These are phyloP conservation scores for Tyria jacobaeae DNA, from an alignment of 2,888 invertebrate species.

Conservation along the genomic window DNA sequence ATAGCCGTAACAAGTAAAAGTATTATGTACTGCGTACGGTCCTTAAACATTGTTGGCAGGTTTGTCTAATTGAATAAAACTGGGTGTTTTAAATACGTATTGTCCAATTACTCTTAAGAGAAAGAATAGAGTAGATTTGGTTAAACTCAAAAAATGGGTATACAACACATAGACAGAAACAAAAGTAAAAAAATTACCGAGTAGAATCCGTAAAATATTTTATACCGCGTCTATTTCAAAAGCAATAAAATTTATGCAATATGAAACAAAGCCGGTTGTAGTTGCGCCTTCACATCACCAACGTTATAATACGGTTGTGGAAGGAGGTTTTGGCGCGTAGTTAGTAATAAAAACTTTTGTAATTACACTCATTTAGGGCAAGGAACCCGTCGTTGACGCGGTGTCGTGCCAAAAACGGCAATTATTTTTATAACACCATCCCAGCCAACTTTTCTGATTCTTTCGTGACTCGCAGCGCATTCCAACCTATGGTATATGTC, in stretches of 20 bases:
- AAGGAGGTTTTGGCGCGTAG: constrained; percentile 79
- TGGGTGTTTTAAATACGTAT: too few species aligned
- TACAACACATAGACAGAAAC: not conserved
- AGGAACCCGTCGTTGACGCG: constrained; percentile 78
- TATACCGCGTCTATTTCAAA: constrained; percentile 33
- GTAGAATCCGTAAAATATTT: constrained; percentile 19
- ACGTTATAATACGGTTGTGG: constrained; percentile 63
- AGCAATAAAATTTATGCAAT: constrained; percentile 56
- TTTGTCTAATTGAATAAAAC: too few species aligned
- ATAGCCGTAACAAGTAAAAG: too few species aligned
- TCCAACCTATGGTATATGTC: constrained; percentile 24
- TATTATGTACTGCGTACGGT: too few species aligned
- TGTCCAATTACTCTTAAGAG: too few species aligned
- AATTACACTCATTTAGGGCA: constrained; percentile 84
- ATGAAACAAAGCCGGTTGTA: constrained; percentile 54
- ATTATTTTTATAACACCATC: constrained; percentile 78
- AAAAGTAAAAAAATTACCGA: constrained; percentile 14
- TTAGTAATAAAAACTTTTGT: constrained; percentile 85
- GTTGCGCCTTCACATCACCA: constrained; percentile 55
- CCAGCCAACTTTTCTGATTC: constrained; percentile 56
- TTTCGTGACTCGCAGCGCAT: constrained; percentile 47
- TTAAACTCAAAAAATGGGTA: not conserved
- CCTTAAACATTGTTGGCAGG: not conserved
- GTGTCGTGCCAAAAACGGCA: constrained; percentile 82
- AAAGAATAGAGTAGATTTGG: too few species aligned